A percentile compares a stretch with the other conserved stretches of the same genome.
These are phyloP conservation scores for Pentamera pediparva DNA, from an alignment of 53 echinoderm and acorn worm species.

Conservation along the genomic window DNA sequence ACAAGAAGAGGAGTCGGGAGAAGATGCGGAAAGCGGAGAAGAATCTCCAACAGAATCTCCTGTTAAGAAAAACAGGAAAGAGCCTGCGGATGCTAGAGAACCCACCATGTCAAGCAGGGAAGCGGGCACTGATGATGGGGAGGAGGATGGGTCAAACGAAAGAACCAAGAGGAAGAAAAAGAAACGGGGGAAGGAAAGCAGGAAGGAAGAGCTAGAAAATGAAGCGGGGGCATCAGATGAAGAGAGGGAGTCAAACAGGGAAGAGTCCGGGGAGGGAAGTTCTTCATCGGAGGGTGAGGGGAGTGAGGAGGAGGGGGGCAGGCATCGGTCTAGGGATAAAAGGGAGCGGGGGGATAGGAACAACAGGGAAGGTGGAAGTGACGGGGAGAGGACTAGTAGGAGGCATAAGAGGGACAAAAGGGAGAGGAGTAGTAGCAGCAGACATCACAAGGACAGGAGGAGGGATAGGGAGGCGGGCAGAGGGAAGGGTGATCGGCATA, in stretches of 20 bases:
- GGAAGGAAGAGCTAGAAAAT: conserved; percentile 11
- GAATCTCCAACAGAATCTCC: no score
- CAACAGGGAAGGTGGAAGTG: neutral
- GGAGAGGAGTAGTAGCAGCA: neutral
- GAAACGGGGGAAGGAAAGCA: neutral
- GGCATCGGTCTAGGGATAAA: neutral
- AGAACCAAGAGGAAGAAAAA: no score
- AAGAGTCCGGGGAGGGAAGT: neutral
- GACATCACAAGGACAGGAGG: neutral
- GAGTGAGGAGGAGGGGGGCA: neutral
- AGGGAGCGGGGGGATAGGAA: neutral
- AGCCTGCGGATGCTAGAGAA: neutral
- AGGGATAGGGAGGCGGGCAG: neutral
- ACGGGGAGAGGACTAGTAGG: neutral
- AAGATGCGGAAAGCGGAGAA: neutral
- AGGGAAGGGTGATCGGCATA: neutral
- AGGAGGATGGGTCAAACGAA: neutral
- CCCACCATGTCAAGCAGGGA: no score
- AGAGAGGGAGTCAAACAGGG: neutral
- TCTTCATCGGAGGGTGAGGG: neutral
- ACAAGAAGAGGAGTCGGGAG: no score
- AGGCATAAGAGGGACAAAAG: neutral
- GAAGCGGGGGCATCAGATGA: neutral
- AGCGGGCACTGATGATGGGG: neutral
- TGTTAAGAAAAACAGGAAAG: neutral